These are phyloP conservation scores for Oceanites oceanicus DNA, from an alignment of 2,113 vertebrate species.

Conservation along the genomic window DNA sequence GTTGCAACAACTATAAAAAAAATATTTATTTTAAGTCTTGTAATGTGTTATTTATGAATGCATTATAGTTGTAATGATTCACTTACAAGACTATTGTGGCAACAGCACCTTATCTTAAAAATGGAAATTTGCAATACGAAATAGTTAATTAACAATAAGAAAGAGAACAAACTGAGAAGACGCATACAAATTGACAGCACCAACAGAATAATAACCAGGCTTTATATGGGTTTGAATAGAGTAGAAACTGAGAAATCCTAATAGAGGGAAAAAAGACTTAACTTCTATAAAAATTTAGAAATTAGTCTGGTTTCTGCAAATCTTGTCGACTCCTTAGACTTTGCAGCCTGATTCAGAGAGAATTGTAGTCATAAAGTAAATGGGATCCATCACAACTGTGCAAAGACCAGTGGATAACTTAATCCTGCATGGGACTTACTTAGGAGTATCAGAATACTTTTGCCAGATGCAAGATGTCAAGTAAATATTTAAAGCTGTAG, in stretches of 20 bases:
- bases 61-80: conserved; percentile 8
- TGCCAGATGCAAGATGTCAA: not conserved
- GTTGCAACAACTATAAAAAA: not conserved
- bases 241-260: not conserved
- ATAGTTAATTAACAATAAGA: conserved; percentile 31
- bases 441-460: not conserved
- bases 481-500: conserved; percentile 38
- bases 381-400: not conserved
- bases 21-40: not conserved
- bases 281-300: not conserved
- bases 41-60: conserved; percentile 30
- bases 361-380: not conserved
- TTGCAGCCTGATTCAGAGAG: not conserved
- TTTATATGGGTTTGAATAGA: not conserved
- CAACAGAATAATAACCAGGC: not conserved
- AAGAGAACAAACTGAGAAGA: not conserved
- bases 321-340: not conserved
- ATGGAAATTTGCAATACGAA: not conserved
- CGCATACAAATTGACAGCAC: not conserved
- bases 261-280: not conserved
- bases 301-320: not conserved
- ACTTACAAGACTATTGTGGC: conserved; percentile 38
- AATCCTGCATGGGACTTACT: not conserved
- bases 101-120: conserved; percentile 10
- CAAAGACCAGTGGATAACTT: not conserved